Base-by-base conservation (phyloP, 2,888 invertebrate species). In the Tromatobia lineatoria region DNA sequence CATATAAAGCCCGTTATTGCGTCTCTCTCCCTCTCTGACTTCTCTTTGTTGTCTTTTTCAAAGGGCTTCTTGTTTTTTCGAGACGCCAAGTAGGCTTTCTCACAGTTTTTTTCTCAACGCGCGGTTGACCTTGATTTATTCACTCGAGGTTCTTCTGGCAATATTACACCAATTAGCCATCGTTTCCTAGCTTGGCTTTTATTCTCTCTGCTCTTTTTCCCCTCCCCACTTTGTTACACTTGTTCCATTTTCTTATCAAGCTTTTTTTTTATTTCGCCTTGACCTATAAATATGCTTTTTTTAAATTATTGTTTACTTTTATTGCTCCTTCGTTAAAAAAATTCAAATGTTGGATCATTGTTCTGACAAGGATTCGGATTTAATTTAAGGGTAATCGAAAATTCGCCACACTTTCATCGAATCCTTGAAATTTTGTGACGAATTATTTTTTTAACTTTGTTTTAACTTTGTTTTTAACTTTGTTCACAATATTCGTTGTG, bases 151-250 rank as follows among this genome's bases (percentile, higher is more conserved):
- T 64, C 7, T 18, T 34, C 38, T 38, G 18, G 64, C 13, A 42
- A 42, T 42, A 38, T 64, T 64, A 38, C 38, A 64, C 64, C 64
- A 64, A 64, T 64, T 64, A 64, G 64, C 15, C 64, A 64, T 38
- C 64, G 38, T 64, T 61, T 10, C 34, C 4, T 4, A 29, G 3
- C 15, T 34, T 8, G 3, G 13, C 29, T n/a, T 15, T 29, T n/a
- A 7, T 34, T 34, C 38, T n/a, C 34, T 34, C n/a, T 34, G 34
- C 4, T 15, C 10, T 18, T 34, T 15, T 8, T 38, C 38, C 0
- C 1, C 10, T 38, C 20, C 11, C 38, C 23, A 8, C 52, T n/a
- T 47, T 2, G 4, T 50, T 50, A 3, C 10, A n/a, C 38, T 64
- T n/a, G 64, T 34, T 18, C 38, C 18, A 61, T 34, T 15, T 34